Evolutionary conservation across 2,888 invertebrate species (phyloP).

Genomic region (Zelleria hepariella): DNA sequence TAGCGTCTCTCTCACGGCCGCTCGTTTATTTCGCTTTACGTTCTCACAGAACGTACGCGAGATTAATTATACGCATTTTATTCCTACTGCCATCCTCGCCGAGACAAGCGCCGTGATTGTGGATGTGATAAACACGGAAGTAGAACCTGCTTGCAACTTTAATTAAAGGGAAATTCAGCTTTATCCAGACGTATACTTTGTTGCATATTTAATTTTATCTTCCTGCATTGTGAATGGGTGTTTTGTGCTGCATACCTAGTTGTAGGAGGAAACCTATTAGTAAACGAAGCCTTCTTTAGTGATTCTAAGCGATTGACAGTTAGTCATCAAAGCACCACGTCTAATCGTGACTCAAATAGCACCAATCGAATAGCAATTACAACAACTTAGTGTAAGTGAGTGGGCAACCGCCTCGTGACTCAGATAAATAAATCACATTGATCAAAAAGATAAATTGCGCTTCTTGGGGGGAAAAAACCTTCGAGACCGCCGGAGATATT

Average conservation of each 20-base stretch:
- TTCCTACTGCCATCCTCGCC: slow-evolving; percentile 25
- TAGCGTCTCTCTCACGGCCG: slow-evolving; percentile 39
- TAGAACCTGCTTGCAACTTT: slow-evolving; percentile 12
- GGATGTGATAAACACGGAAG: slow-evolving; percentile 30
- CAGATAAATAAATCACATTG: background rate
- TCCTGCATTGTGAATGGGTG: too few species aligned
- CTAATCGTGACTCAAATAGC: background rate
- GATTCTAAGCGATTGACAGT: background rate
- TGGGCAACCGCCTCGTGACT: background rate
- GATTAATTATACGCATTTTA: slow-evolving; percentile 48
- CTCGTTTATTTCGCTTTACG: slow-evolving; percentile 36
- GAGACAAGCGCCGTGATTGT: slow-evolving; percentile 28
- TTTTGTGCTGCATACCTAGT: background rate
- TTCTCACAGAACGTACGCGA: slow-evolving; percentile 48
- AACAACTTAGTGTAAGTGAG: background rate
- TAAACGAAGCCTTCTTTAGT: background rate
- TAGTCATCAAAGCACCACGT: background rate
- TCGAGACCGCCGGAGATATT: background rate
- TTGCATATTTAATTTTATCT: background rate
- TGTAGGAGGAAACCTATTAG: background rate
- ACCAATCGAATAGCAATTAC: background rate
- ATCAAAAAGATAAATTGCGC: background rate
- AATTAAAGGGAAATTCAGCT: slow-evolving; percentile 2
- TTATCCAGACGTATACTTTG: background rate
- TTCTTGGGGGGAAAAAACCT: background rate